phyloP scores from a whole-genome alignment of 2,113 vertebrate species.

The Hassar affinis region DNA sequence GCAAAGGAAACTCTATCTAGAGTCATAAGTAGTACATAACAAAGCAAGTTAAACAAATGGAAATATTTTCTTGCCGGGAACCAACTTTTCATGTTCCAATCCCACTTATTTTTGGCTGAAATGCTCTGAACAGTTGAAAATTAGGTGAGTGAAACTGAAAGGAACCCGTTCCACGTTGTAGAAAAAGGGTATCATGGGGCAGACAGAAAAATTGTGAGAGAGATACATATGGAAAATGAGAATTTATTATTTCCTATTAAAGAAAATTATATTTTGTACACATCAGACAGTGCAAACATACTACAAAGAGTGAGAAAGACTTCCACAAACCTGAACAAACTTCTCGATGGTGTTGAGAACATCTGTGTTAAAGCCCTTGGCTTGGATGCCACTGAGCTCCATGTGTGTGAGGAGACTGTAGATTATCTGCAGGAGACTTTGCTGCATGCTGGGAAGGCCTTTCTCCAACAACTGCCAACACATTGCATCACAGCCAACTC shows the following conservation, averaged over 20 bases:
- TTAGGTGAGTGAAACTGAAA: no score
- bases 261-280: background rate
- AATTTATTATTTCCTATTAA: background rate
- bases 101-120: no score
- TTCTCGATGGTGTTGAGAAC: conserved; percentile 96
- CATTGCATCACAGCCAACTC: background rate
- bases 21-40: no score
- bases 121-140: no score
- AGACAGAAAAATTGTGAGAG: background rate
- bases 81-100: no score
- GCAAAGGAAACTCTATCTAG: no score
- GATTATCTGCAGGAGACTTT: conserved; percentile 95
- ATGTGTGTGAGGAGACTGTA: conserved; percentile 95
- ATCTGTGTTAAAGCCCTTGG: conserved; percentile 92
- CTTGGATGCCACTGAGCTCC: conserved; percentile 88
- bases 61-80: no score
- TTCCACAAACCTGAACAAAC: conserved; percentile 85
- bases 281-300: background rate
- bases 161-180: no score
- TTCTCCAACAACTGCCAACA: conserved; percentile 86
- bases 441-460: conserved; percentile 93
- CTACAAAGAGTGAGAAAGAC: background rate
- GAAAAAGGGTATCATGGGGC: no score
- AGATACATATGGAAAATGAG: background rate
- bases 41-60: no score